Base-by-base conservation (phyloP, 1,140 invertebrate species). In the Drosophila fuyamai region DNA sequence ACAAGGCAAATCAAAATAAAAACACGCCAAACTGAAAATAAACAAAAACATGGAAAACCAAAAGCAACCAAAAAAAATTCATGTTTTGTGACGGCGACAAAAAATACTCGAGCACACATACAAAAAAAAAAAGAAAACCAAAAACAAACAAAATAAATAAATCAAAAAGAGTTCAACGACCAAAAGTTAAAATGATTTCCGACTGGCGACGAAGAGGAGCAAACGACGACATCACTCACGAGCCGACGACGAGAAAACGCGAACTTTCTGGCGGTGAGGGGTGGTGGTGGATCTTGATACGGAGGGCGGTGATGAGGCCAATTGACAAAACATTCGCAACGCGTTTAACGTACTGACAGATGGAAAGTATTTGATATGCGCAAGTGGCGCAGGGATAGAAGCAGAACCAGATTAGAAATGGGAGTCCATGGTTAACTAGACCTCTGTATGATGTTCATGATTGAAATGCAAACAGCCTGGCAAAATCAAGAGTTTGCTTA, bases 101-200 rank as follows among this genome's bases (percentile, higher is more conserved):
- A 51, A 82, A 40, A 50, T 36, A 48, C 32, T 59, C 27, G 54
- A 16, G 54, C 38, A 36, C 18, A 44, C 29, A 36, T 12, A 48
- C 14, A 56, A 47, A 18, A 46, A 18, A 36, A 43, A 23, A 13
- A 43, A 47, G n/a, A 53, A 46, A 59, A 12, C 51, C 50, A 61
- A 67, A 57, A 41, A 23, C 76, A 56, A 57, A 73, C 54, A 70
- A 53, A 79, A 74, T 57, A 88, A 83, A 79, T 79, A 84, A 88
- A 88, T 82, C 76, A 88, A 89, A 88, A 89, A 72, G 82, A 85
- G 83, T 88, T 88, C 83, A 88, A 88, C 80, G 83, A 88, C 83
- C 83, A 88, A 88, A 89, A 89, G 84, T 74, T 81, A 48, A 85
- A 85, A 81, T 81, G 73, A 75, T 85, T 79, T 86, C 79, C 82